phyloP scores from a whole-genome alignment of 2,888 invertebrate genomes.

The Mechanitis messenoides region DNA sequence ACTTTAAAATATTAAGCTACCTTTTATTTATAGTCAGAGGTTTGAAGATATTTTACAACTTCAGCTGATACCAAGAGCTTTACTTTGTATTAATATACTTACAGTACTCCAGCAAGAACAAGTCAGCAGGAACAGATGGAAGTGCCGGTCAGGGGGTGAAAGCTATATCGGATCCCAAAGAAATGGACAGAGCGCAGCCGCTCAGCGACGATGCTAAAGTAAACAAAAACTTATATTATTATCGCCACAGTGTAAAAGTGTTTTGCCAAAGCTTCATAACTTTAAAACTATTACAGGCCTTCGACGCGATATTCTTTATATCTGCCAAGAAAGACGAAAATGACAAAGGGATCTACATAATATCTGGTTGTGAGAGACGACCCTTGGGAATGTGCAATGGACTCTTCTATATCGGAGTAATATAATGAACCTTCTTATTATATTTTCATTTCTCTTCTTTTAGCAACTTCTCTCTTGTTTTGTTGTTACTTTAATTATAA shows the following conservation, averaged over 20 bases:
- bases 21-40: too few relatives aligned
- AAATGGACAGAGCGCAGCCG: constrained; percentile 77
- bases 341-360: constrained; percentile 78
- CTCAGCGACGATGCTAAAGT: constrained; percentile 77
- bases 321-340: constrained; percentile 72
- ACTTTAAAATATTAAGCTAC: too few relatives aligned
- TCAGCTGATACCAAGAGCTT: not conserved
- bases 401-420: constrained; percentile 79
- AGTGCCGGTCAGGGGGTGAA: constrained; percentile 67
- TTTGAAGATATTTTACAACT: too few relatives aligned
- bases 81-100: not conserved
- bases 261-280: too few relatives aligned
- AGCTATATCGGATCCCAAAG: constrained; percentile 54
- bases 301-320: constrained; percentile 88
- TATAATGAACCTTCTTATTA: constrained; percentile 26
- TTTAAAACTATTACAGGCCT: constrained; percentile 71
- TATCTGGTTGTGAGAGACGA: constrained; percentile 81
- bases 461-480: too few relatives aligned
- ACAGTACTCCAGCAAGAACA: constrained; percentile 50
- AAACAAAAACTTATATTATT: constrained; percentile 14
- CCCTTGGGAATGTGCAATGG: constrained; percentile 81
- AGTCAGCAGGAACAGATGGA: constrained; percentile 43
- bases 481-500: too few relatives aligned
- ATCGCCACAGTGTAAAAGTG: too few relatives aligned
- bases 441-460: not conserved